Conservation (phyloP, 2,797 vertebrate species). For the Acipenser ruthenus region DNA sequence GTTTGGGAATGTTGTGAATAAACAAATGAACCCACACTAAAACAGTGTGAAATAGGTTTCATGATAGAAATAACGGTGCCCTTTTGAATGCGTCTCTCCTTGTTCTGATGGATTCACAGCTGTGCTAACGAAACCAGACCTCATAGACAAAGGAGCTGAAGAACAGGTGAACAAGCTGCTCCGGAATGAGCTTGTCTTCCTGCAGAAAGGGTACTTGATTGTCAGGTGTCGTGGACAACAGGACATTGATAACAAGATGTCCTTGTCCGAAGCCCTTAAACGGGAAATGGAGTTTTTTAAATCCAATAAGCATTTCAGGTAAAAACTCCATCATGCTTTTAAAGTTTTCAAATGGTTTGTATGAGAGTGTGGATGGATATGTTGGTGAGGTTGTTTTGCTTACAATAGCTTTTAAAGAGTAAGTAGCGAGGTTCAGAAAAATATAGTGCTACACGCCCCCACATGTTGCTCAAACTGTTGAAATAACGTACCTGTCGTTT, state of each 20-base stretch:
- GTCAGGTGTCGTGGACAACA: constrained; percentile 59
- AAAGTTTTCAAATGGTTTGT: no score
- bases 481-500: no score
- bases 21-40: no score
- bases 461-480: background rate
- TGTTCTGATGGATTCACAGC: constrained; percentile 32
- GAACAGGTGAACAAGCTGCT: constrained; percentile 28
- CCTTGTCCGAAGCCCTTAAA: constrained; percentile 36
- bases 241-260: constrained; percentile 39
- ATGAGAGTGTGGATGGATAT: no score
- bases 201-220: constrained; percentile 60
- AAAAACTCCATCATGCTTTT: background rate
- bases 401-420: background rate
- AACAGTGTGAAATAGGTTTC: no score
- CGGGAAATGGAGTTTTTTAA: constrained; percentile 48
- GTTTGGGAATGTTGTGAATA: no score
- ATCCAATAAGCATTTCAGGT: constrained; percentile 50
- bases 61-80: background rate
- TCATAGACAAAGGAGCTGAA: constrained; percentile 54
- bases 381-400: background rate
- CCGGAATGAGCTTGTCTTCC: constrained; percentile 34
- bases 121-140: constrained; percentile 59
- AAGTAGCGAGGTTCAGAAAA: background rate
- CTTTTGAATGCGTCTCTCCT: accelerated
- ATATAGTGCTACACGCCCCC: background rate